phyloP scores from a whole-genome alignment of 2,113 vertebrate genomes.

The Cettia cetti region DNA sequence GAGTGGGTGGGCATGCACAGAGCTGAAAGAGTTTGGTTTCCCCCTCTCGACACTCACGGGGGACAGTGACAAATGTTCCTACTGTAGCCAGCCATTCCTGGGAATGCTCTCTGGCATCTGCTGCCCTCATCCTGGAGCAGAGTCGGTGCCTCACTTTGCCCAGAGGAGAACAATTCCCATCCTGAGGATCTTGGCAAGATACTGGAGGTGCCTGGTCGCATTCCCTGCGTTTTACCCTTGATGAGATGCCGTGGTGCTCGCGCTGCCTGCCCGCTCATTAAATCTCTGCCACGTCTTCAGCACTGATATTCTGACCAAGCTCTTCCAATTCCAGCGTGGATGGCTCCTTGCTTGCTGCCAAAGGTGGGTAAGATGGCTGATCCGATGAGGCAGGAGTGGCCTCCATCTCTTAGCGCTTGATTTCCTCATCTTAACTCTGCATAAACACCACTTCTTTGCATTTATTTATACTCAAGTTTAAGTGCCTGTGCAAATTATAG shows the following conservation, averaged over 20 bases:
- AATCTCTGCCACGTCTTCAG: neutral
- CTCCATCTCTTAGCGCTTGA: neutral
- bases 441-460: conserved; percentile 41
- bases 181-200: neutral
- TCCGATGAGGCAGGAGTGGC: neutral
- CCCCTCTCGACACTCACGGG: accelerated
- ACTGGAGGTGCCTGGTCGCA: neutral
- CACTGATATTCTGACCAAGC: neutral
- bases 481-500: conserved; percentile 72
- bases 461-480: conserved; percentile 60
- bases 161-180: neutral
- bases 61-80: neutral
- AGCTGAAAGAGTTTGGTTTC: neutral
- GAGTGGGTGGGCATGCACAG: accelerated
- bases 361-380: neutral
- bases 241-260: neutral
- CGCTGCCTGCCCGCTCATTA: accelerated
- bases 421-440: conserved; percentile 37
- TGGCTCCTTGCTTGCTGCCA: neutral
- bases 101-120: neutral
- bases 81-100: neutral
- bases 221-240: accelerated
- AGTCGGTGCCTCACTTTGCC: neutral
- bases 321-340: neutral
- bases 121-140: neutral